Conservation (phyloP, 2,797 vertebrate species). For the Dermochelys coriacea region DNA sequence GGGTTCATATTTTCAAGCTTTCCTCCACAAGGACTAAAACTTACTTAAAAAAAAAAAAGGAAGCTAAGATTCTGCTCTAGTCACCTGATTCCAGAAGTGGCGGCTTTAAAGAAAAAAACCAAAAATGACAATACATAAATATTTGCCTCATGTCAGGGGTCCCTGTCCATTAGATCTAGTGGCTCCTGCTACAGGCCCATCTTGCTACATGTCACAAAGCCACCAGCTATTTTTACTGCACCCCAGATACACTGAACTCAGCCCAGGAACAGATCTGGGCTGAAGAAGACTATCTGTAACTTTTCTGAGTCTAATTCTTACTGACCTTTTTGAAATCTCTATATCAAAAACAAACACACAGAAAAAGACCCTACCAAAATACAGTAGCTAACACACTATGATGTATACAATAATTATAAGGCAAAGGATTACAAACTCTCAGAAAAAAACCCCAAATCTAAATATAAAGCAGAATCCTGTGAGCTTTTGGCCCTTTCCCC, state of each 20-base stretch:
- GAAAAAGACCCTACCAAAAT: not conserved
- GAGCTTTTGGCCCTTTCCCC: fast-evolving
- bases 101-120: not conserved
- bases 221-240: not conserved
- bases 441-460: not conserved
- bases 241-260: fast-evolving
- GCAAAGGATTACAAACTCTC: not conserved
- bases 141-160: not conserved
- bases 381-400: not conserved
- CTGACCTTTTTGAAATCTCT: not conserved
- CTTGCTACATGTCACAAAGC: not conserved
- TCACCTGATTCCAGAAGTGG: not conserved
- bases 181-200: not conserved
- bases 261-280: not conserved
- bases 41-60: no score
- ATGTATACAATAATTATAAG: not conserved
- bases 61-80: not conserved
- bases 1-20: not conserved
- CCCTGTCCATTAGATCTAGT: not conserved
- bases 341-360: not conserved
- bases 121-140: not conserved
- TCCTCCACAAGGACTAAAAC: not conserved
- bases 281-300: not conserved
- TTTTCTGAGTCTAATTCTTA: not conserved
- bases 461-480: not conserved